Percentiles rank a stretch among this genome's conserved stretches.
phyloP scores from a whole-genome alignment of 1,140 invertebrate genomes.

The Anthonomus grandis region DNA sequence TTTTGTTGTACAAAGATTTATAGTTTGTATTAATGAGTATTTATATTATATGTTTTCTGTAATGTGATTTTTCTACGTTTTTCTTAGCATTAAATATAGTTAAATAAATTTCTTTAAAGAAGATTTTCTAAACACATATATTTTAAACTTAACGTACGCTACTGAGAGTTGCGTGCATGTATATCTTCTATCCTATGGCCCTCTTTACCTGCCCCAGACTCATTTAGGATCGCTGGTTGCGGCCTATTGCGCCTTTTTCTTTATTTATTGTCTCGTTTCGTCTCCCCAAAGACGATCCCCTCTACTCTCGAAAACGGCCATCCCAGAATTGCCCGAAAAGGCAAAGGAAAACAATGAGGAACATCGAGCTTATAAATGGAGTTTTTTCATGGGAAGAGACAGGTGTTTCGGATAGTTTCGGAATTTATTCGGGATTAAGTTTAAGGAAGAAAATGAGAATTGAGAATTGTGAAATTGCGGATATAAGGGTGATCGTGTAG shows the following conservation, averaged over 20 bases:
- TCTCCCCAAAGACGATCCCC: slow-evolving; percentile 19
- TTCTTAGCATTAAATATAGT: too few relatives aligned
- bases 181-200: background rate
- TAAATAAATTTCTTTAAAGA: too few relatives aligned
- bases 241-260: slow-evolving; percentile 39
- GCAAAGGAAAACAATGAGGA: slow-evolving; percentile 21
- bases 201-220: slow-evolving; percentile 12
- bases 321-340: slow-evolving; percentile 25
- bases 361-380: slow-evolving; percentile 15
- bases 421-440: too few relatives aligned
- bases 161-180: background rate
- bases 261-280: slow-evolving; percentile 45
- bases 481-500: too few relatives aligned
- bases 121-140: too few relatives aligned
- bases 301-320: slow-evolving; percentile 22
- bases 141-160: too few relatives aligned
- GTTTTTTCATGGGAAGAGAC: slow-evolving; percentile 7
- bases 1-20: too few relatives aligned
- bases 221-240: slow-evolving; percentile 18
- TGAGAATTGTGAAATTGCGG: too few relatives aligned
- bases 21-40: too few relatives aligned
- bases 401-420: slow-evolving; percentile 17
- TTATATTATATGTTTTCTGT: too few relatives aligned
- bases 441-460: too few relatives aligned
- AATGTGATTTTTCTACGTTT: too few relatives aligned